Evolutionary conservation across 2,113 vertebrate genomes (phyloP).

Genomic region (Acrocephalus arundinaceus): DNA sequence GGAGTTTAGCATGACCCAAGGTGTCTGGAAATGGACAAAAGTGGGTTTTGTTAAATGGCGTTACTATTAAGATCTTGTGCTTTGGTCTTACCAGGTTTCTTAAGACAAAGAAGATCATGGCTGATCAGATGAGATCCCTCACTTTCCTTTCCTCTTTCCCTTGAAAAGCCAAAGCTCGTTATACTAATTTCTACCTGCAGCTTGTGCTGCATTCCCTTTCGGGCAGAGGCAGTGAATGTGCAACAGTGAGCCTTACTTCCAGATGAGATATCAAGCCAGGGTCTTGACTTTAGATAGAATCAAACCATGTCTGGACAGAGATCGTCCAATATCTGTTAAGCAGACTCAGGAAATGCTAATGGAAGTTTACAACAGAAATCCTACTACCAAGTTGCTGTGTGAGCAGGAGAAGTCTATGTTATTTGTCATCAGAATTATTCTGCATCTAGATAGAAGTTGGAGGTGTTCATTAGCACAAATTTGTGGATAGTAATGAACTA

Average conservation of each 20-base stretch:
- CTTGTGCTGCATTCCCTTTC: background rate
- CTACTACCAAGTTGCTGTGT: background rate
- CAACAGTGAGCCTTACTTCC: background rate
- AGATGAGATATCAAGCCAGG: background rate
- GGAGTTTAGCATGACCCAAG: background rate
- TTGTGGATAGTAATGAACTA: background rate
- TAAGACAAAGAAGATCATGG: background rate
- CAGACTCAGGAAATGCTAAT: slow-evolving; percentile 5
- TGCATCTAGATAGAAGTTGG: background rate
- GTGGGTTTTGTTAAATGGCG: background rate
- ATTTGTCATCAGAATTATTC: background rate
- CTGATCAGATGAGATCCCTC: background rate
- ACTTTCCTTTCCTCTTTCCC: background rate
- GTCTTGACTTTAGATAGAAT: background rate
- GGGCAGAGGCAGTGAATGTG: background rate
- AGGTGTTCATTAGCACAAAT: background rate
- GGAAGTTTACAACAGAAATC: background rate
- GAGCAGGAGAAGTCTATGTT: background rate
- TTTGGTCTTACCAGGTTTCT: background rate
- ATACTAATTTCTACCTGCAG: background rate
- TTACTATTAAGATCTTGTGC: background rate
- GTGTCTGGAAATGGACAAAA: background rate
- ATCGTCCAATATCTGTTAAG: background rate
- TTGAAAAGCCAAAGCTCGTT: background rate
- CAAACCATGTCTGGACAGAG: background rate